phyloP scores from a whole-genome alignment of 2,888 invertebrate genomes.

The Rhopalosiphum nymphaeae region DNA sequence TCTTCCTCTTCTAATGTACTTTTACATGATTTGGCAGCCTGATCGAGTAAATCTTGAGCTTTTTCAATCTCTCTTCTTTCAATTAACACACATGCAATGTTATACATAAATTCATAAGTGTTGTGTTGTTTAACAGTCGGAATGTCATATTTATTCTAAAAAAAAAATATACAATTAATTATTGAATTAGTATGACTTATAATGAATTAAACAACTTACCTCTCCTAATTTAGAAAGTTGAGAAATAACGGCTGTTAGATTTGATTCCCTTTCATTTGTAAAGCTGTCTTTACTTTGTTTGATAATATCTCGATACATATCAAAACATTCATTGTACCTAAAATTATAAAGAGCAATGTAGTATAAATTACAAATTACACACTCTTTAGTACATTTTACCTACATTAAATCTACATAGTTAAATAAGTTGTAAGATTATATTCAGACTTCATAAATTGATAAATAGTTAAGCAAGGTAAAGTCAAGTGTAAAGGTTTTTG shows the following conservation, averaged over 20 bases:
- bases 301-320: slow-evolving; percentile 88
- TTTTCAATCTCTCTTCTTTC: slow-evolving; percentile 80
- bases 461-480: no score
- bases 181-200: background rate
- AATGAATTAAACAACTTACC: slow-evolving; percentile 72
- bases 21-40: slow-evolving; percentile 87
- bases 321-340: slow-evolving; percentile 85
- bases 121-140: slow-evolving; percentile 74
- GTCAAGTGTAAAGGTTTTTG: no score
- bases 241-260: slow-evolving; percentile 91
- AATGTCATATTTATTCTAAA: slow-evolving; percentile 72
- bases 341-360: slow-evolving; percentile 35
- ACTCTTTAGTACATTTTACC: background rate
- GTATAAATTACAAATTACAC: background rate
- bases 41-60: slow-evolving; percentile 84
- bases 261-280: slow-evolving; percentile 94
- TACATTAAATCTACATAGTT: background rate
- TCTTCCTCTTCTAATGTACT: slow-evolving; percentile 92
- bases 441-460: no score
- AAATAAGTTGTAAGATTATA: no score
- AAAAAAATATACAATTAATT: slow-evolving; percentile 42
- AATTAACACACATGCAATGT: slow-evolving; percentile 86
- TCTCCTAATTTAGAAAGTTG: slow-evolving; percentile 79
- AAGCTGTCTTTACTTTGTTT: slow-evolving; percentile 93
- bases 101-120: slow-evolving; percentile 93